Evolutionary conservation across 1,140 invertebrate species (phyloP).

Genomic region (Papilio glaucus): DNA sequence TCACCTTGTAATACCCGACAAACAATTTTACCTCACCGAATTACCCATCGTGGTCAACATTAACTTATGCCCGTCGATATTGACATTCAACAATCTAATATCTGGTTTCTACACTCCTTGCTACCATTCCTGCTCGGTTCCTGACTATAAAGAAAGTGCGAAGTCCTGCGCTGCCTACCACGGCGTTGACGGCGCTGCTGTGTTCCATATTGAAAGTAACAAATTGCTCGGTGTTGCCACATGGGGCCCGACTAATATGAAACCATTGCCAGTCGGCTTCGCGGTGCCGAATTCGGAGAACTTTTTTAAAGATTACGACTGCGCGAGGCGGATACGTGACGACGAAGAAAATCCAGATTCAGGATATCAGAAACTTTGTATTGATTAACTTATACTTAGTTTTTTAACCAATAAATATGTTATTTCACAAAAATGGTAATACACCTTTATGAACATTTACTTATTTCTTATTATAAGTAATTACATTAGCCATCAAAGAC

Average conservation of each 20-base stretch:
- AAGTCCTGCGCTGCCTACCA: slow-evolving; percentile 49
- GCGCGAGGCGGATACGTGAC: slow-evolving; percentile 54
- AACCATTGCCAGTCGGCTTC: slow-evolving; percentile 60
- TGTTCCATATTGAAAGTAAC: slow-evolving; percentile 49
- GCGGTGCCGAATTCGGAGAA: slow-evolving; percentile 56
- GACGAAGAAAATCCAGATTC: slow-evolving; percentile 34
- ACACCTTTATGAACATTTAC: too few species aligned
- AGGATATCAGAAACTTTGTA: slow-evolving; percentile 55
- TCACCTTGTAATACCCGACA: slow-evolving; percentile 36
- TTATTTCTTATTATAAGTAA: too few species aligned
- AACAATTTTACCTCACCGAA: slow-evolving; percentile 44
- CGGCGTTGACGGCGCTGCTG: slow-evolving; percentile 56
- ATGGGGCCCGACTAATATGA: slow-evolving; percentile 53
- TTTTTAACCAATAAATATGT: too few species aligned
- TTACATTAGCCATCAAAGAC: too few species aligned
- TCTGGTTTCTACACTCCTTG: slow-evolving; percentile 56
- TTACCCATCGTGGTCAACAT: slow-evolving; percentile 50
- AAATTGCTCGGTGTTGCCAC: slow-evolving; percentile 60
- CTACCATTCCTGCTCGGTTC: slow-evolving; percentile 57
- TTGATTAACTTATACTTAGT: too few species aligned
- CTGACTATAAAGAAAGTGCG: slow-evolving; percentile 40
- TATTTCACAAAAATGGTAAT: too few species aligned
- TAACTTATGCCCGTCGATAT: slow-evolving; percentile 53
- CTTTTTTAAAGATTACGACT: slow-evolving; percentile 54
- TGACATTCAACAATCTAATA: slow-evolving; percentile 42